phyloP scores from a whole-genome alignment of 1,140 invertebrate genomes.

The Agrypnia vestita region DNA sequence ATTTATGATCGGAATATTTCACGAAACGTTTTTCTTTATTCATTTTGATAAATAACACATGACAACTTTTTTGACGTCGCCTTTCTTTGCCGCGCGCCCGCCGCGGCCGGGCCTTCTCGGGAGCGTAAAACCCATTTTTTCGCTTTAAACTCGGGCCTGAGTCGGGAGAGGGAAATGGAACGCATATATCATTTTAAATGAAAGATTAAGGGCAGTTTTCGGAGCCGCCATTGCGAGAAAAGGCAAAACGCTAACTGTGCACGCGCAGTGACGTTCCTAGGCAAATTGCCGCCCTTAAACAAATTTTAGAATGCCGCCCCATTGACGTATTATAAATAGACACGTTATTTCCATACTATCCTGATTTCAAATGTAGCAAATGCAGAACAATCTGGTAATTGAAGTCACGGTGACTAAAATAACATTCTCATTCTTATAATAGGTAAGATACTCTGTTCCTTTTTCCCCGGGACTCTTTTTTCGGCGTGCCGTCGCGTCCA shows the following conservation, averaged over 20 bases:
- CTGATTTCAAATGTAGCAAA: too few relatives aligned
- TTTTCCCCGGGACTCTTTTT: too few relatives aligned
- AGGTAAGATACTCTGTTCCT: too few relatives aligned
- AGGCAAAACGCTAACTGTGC: constrained; percentile 60
- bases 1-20: constrained; percentile 58
- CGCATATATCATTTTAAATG: constrained; percentile 61
- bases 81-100: constrained; percentile 55
- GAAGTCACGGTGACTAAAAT: too few relatives aligned
- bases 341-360: too few relatives aligned
- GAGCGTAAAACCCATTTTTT: constrained; percentile 38
- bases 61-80: constrained; percentile 61
- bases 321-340: too few relatives aligned
- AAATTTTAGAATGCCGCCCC: too few relatives aligned
- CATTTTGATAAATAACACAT: constrained; percentile 61
- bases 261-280: too few relatives aligned
- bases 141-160: constrained; percentile 46
- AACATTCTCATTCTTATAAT: too few relatives aligned
- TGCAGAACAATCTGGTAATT: too few relatives aligned
- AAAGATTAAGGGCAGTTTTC: constrained; percentile 60
- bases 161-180: constrained; percentile 55
- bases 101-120: background rate
- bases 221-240: constrained; percentile 37
- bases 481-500: too few relatives aligned
- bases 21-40: constrained; percentile 49
- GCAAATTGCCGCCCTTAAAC: too few relatives aligned